phyloP scores from a whole-genome alignment of 1,140 invertebrate species.

The Drosophila arawakana region DNA sequence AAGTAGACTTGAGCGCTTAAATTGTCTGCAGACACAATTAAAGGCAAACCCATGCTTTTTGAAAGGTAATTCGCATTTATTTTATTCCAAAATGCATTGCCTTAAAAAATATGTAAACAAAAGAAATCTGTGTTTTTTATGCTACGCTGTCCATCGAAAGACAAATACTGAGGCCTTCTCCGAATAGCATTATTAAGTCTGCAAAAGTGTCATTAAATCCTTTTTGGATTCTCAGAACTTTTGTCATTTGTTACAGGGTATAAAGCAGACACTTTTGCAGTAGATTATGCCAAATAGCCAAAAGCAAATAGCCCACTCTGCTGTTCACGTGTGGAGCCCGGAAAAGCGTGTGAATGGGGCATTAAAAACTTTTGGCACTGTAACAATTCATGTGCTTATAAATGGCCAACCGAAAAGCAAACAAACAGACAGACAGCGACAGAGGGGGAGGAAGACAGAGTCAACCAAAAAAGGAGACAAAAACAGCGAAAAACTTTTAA shows the following conservation, averaged over 20 bases:
- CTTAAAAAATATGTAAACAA: no score
- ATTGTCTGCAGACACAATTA: no score
- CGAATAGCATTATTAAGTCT: neutral
- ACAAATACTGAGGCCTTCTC: neutral
- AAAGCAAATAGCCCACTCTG: slow-evolving; percentile 11
- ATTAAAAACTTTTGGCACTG: slow-evolving; percentile 73
- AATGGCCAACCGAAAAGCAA: slow-evolving; percentile 60
- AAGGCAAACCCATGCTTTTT: no score
- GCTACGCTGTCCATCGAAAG: neutral
- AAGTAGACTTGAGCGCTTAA: no score
- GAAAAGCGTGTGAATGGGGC: slow-evolving; percentile 69
- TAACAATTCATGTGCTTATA: slow-evolving; percentile 74
- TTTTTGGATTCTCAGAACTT: neutral
- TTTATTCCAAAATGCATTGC: no score
- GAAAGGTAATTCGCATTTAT: no score
- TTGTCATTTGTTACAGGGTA: slow-evolving; percentile 3
- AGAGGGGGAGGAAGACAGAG: slow-evolving; percentile 44
- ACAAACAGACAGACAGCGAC: slow-evolving; percentile 32
- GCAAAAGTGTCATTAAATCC: neutral
- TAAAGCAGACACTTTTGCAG: neutral
- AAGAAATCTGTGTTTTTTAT: no score
- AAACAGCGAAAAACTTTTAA: slow-evolving; percentile 68
- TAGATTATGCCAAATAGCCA: slow-evolving; percentile 40
- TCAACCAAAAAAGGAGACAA: slow-evolving; percentile 23
- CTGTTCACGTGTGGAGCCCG: slow-evolving; percentile 20